phyloP scores from a whole-genome alignment of 2,797 vertebrate species.

The Delichon dasypus region DNA sequence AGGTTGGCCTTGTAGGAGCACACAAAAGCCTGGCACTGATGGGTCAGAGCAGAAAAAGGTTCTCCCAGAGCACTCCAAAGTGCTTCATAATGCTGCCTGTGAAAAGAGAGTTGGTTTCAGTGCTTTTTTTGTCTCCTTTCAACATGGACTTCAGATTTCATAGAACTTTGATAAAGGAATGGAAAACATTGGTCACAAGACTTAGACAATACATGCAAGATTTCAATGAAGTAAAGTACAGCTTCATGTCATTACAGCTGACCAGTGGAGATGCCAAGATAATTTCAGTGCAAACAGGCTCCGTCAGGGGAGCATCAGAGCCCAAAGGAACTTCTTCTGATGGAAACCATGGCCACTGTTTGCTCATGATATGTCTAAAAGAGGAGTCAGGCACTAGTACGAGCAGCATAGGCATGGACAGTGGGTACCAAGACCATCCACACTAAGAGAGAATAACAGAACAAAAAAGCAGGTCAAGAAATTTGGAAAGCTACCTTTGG shows the following conservation, averaged over 20 bases:
- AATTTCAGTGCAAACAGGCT: constrained; percentile 3
- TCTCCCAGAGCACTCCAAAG: neutral
- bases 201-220: neutral
- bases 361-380: constrained; percentile 25
- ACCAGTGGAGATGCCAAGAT: constrained; percentile 16
- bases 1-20: neutral
- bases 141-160: neutral
- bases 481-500: constrained; percentile 14
- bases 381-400: neutral
- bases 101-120: neutral
- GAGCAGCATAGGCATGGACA: neutral
- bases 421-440: neutral
- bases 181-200: constrained; percentile 5
- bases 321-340: constrained; percentile 7
- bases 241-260: constrained; percentile 9
- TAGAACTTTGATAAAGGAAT: neutral
- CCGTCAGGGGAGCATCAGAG: constrained; percentile 5
- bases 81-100: neutral
- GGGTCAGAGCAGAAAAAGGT: neutral
- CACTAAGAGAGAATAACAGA: neutral
- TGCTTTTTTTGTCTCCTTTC: neutral
- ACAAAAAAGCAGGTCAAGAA: neutral
- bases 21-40: neutral
- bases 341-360: constrained; percentile 31
- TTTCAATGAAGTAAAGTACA: neutral